Base-by-base conservation (phyloP, 2,797 vertebrate species). In the Petrocephalus sullivani region DNA sequence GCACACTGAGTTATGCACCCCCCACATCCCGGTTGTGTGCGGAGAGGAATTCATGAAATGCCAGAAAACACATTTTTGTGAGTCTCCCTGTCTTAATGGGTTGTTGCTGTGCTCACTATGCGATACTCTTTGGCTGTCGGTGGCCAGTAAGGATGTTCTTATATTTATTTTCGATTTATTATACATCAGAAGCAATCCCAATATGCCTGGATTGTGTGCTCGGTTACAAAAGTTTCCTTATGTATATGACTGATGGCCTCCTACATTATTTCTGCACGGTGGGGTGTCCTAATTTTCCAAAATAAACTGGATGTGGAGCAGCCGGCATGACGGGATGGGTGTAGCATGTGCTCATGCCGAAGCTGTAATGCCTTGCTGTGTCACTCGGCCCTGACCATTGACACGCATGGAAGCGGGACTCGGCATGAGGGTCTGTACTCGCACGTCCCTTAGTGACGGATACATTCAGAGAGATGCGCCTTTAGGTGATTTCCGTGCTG, bases 271-370 rank as follows among this genome's bases (percentile, higher is more conserved):
- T 84, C 82, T 56, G 46, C 16, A 16, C 4, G 21, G 10, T 54
- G 53, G 49, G n/a, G 49, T 56, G 82, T 84, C 82, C 82, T 51
- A 33, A 54, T 84, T 84, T 51, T 56, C 82, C 53, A 54, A 84
- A 84, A 84, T 84, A 56, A 84, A 84, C 49, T 14, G 33, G 19
- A 53, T 84, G 23, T 54, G 54, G 82, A 84, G 49, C 82, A 84
- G 46, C 49, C 1, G 14, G 21, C 8, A 51, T 53, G 82, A 33
- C 49, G 0, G 23, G 16, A 21, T n/a, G n/a, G 82, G n/a, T 21
- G 21, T 51, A 1, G 0, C 51, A 6, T 16, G 49, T 84, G 12
- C 16, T 23, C 51, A 16, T 2, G 82, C 51, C 23, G 10, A 21
- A 54, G 82, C 82, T n/a, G 71, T 3, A 14, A 46, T 46, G 41